A percentile compares a stretch with the other conserved stretches of the same genome.
Conservation (phyloP, 2,797 vertebrate species). For the Clarias laeviceps region DNA sequence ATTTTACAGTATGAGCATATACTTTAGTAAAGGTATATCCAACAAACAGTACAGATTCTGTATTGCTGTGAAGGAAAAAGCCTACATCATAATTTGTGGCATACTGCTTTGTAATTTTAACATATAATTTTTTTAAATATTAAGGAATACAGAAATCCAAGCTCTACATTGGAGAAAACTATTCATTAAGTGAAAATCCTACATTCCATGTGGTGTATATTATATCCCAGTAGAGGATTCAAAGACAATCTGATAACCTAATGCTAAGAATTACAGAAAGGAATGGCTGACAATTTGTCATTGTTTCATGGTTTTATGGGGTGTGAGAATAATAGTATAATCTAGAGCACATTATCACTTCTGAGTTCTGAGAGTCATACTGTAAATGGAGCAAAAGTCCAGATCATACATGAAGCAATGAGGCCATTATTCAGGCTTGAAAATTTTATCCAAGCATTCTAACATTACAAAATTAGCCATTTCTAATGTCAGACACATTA, state of each 20-base stretch:
- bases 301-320: slow-evolving; percentile 49
- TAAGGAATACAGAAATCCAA: background rate
- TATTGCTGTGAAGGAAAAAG: background rate
- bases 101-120: background rate
- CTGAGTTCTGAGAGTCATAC: slow-evolving; percentile 45
- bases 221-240: slow-evolving; percentile 36
- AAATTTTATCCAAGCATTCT: slow-evolving; percentile 5
- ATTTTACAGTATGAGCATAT: background rate
- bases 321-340: slow-evolving; percentile 45
- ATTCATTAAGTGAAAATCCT: slow-evolving; percentile 14
- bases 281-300: slow-evolving; percentile 56
- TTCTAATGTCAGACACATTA: slow-evolving; percentile 25
- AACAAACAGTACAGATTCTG: background rate
- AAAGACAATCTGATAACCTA: slow-evolving; percentile 28
- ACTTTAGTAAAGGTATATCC: background rate
- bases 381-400: slow-evolving; percentile 37
- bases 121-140: background rate
- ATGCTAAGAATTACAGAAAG: slow-evolving; percentile 45
- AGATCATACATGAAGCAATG: slow-evolving; percentile 40
- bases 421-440: slow-evolving; percentile 28
- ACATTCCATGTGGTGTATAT: slow-evolving; percentile 21
- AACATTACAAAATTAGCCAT: slow-evolving; percentile 1
- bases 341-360: slow-evolving; percentile 70
- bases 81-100: background rate
- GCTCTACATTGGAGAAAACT: background rate